Evolutionary conservation across 1,140 invertebrate species (phyloP).

Genomic region (Ectropis grisescens): DNA sequence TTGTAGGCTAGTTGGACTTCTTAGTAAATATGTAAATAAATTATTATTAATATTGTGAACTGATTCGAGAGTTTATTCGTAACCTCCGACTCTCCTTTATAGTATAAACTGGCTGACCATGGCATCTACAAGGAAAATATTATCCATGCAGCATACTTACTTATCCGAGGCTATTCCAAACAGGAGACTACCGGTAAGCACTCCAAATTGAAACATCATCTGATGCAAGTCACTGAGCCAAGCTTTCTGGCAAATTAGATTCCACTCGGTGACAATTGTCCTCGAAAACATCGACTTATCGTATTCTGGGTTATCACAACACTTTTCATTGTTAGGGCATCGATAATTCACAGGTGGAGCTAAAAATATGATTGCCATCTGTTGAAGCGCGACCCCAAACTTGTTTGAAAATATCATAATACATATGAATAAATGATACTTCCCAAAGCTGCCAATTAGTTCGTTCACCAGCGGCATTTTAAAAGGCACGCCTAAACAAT

Average conservation of each 20-base stretch:
- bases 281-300: conserved; percentile 74
- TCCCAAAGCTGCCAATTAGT: conserved; percentile 69
- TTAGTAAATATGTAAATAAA: too few species aligned
- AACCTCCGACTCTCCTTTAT: too few species aligned
- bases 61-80: too few species aligned
- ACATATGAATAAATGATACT: conserved; percentile 77
- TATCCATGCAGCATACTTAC: too few species aligned
- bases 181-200: conserved; percentile 45
- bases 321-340: conserved; percentile 40
- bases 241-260: conserved; percentile 76
- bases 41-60: too few species aligned
- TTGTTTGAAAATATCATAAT: conserved; percentile 75
- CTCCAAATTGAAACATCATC: conserved; percentile 57
- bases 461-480: conserved; percentile 28
- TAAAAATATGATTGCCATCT: conserved; percentile 75
- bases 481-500: too few species aligned
- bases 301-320: conserved; percentile 72
- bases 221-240: conserved; percentile 79
- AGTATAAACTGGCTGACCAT: too few species aligned
- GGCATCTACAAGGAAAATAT: too few species aligned
- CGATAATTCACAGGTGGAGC: conserved; percentile 67
- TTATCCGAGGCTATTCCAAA: conserved; percentile 59
- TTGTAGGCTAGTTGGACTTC: too few species aligned
- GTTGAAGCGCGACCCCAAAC: conserved; percentile 79
- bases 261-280: conserved; percentile 81